Evolutionary conservation across 2,888 invertebrate species (phyloP), one percentile per base, ranked within the genome.

Genomic region (Gastracanthus pulcherrimus): DNA sequence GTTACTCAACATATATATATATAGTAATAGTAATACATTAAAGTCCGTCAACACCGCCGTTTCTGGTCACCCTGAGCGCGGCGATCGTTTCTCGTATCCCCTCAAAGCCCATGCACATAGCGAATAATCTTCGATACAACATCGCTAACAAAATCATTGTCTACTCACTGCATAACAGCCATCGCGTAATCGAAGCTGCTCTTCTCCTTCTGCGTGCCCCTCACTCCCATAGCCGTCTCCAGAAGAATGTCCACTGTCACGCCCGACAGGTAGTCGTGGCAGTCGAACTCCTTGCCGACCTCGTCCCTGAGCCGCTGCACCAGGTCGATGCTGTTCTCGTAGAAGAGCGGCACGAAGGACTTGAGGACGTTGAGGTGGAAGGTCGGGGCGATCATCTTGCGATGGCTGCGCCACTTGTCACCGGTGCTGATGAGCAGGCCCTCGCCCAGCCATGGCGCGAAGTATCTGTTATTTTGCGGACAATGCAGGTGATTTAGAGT

Each of bases 181-280:
- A 92, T 90, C 0, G 93, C 93, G 82, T 94, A 94, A 66, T 93
- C 92, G 78, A 91, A 93, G 76, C 93, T 93, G 81, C 91, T 92
- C 74, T 92, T 92, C 75, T 92, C 91, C 79, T 92, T 92, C 2
- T 92, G 89, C 16, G 89, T 90, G 55, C 91, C 92, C 70, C 90
- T 92, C 5, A 93, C 91, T 13, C 94, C 94, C 94, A 94, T 94
- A 0, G 93, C 94, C 38, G 94, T 94, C 89, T 93, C 93, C 72
- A 93, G 83, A n/a, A 93, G 87, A 82, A 93, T 93, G 81, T 93
- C 93, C 1, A 93, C 93, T 5, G 93, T 93, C 16, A 91, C 90
- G 11, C 89, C 91, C 36, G 92, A 92, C 89, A 93, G 89, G 84
- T 93, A 92, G 84, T 93, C 93, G 81, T 93, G 93, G 51, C 92